Percentiles rank a stretch among this genome's conserved stretches.
Evolutionary conservation across 2,888 invertebrate species (phyloP).

Genomic region (Rhorus exstirpatorius): DNA sequence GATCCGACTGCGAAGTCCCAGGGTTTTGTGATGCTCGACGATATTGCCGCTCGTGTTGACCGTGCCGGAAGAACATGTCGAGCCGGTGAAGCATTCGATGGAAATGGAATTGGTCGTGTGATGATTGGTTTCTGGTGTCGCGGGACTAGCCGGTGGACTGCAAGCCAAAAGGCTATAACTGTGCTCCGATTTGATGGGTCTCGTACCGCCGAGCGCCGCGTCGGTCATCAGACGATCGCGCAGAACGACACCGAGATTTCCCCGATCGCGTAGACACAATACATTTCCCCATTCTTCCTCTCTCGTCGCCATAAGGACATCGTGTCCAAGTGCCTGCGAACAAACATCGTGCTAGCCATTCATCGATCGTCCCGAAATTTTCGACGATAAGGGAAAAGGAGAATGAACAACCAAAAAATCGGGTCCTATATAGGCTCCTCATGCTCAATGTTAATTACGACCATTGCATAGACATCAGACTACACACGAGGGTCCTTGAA

Average conservation of each 20-base stretch:
- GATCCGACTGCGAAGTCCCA: conserved; percentile 77
- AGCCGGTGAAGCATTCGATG: conserved; percentile 69
- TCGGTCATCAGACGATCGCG: conserved; percentile 97
- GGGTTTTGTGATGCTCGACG: conserved; percentile 76
- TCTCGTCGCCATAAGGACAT: conserved; percentile 86
- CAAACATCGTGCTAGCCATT: not conserved
- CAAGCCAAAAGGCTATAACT: conserved; percentile 91
- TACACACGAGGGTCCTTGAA: too few relatives aligned
- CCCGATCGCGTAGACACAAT: conserved; percentile 86
- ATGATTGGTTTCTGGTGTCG: conserved; percentile 76
- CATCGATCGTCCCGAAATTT: not conserved
- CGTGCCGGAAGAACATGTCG: conserved; percentile 70
- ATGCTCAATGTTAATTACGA: too few relatives aligned
- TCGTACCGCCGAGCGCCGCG: conserved; percentile 91
- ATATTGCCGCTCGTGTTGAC: conserved; percentile 68
- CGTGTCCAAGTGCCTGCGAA: conserved; percentile 90
- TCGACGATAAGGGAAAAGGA: not conserved
- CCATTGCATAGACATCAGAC: too few relatives aligned
- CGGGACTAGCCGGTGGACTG: conserved; percentile 82
- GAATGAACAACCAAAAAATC: too few relatives aligned
- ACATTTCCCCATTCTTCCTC: conserved; percentile 90
- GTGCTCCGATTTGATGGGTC: conserved; percentile 97
- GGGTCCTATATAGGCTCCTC: too few relatives aligned
- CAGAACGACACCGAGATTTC: conserved; percentile 90
- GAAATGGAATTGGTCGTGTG: conserved; percentile 74